Conservation (phyloP, 2,113 vertebrate species). For the Thamnophis sirtalis region DNA sequence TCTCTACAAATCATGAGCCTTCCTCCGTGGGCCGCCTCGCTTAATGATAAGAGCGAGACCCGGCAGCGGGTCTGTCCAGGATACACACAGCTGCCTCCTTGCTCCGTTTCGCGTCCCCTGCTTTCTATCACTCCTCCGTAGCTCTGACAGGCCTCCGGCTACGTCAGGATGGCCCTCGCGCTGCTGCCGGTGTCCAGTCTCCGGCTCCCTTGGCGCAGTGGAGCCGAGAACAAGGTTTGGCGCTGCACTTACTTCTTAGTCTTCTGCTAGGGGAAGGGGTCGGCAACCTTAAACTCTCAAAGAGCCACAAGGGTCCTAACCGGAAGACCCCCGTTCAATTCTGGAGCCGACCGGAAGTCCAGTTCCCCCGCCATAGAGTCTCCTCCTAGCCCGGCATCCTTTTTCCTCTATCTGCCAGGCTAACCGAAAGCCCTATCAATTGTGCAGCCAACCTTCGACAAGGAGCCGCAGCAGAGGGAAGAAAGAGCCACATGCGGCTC, state of each 20-base stretch:
- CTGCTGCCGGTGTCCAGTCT: not conserved
- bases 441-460: no score
- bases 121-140: not conserved
- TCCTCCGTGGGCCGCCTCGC: constrained; percentile 25
- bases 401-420: no score
- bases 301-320: no score
- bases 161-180: not conserved
- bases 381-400: no score
- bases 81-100: not conserved
- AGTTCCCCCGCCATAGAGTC: no score
- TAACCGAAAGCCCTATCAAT: no score
- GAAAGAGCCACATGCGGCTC: no score
- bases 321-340: no score
- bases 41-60: constrained; percentile 27
- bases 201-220: rapidly evolving
- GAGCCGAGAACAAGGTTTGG: not conserved
- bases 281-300: no score
- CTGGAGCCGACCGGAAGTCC: no score
- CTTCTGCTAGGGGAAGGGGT: not conserved
- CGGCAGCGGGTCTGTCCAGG: constrained; percentile 23
- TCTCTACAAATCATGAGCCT: constrained; percentile 54
- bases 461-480: no score
- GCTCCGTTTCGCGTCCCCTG: not conserved
- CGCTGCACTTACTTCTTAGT: not conserved
- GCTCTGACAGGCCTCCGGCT: not conserved